phyloP scores from a whole-genome alignment of 64 coral and sea anemone species.

The Pocillopora verrucosa region DNA sequence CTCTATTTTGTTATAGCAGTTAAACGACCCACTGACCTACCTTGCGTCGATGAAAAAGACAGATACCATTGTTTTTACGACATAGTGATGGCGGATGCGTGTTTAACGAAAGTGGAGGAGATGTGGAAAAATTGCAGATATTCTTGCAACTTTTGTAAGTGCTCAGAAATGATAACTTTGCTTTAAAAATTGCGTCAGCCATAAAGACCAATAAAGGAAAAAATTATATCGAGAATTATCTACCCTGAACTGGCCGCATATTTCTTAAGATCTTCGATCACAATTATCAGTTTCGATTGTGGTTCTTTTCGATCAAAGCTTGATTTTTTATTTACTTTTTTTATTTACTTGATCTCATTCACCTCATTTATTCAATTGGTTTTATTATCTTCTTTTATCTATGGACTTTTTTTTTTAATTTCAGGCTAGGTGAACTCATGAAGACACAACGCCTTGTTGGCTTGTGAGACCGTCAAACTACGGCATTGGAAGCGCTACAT shows the following conservation, averaged over 20 bases:
- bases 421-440: neutral
- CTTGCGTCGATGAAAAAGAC: neutral
- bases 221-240: neutral
- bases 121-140: conserved; percentile 23
- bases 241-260: neutral
- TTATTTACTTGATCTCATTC: neutral
- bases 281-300: too few relatives aligned
- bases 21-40: neutral
- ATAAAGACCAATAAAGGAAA: too few relatives aligned
- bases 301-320: too few relatives aligned
- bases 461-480: neutral
- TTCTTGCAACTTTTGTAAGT: conserved; percentile 31
- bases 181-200: too few relatives aligned
- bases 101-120: neutral
- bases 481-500: too few relatives aligned
- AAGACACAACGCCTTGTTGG: neutral
- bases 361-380: neutral
- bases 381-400: neutral
- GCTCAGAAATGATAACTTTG: neutral
- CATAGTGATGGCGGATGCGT: neutral
- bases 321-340: neutral
- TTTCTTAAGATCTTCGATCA: too few relatives aligned
- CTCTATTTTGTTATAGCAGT: neutral
- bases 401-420: neutral
- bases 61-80: neutral